phyloP scores from a whole-genome alignment of 2,113 vertebrate genomes.

The Phocoena sinus region DNA sequence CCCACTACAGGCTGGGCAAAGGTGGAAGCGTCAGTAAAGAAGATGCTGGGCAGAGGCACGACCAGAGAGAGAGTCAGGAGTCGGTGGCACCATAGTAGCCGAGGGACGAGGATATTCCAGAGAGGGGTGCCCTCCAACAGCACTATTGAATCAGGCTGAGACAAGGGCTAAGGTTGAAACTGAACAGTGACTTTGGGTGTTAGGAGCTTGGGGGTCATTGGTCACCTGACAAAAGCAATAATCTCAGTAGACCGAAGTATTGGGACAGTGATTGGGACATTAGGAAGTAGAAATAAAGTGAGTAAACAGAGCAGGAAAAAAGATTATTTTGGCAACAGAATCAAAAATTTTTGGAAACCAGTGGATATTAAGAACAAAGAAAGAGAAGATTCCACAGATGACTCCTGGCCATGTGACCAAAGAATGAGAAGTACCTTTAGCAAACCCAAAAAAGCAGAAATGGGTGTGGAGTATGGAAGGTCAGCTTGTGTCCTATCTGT shows the following conservation, averaged over 20 bases:
- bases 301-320: not conserved
- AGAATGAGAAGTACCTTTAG: not conserved
- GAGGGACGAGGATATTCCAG: fast-evolving
- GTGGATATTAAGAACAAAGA: not conserved
- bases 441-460: not conserved
- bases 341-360: not conserved
- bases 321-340: not conserved
- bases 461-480: not conserved
- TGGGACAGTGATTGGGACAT: not conserved
- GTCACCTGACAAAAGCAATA: not conserved
- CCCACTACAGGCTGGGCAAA: too few relatives aligned
- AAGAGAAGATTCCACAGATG: not conserved
- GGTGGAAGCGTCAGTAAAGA: not conserved
- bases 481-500: not conserved
- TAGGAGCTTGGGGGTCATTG: not conserved
- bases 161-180: not conserved
- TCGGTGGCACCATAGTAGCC: fast-evolving
- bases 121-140: not conserved
- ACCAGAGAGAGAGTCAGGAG: not conserved
- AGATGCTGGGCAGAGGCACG: not conserved
- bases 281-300: not conserved
- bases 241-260: not conserved
- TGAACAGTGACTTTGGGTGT: not conserved
- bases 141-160: not conserved
- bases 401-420: not conserved